These are phyloP conservation scores for Pasiphila rectangulata DNA, from an alignment of 2,888 invertebrate species.

Conservation along the genomic window DNA sequence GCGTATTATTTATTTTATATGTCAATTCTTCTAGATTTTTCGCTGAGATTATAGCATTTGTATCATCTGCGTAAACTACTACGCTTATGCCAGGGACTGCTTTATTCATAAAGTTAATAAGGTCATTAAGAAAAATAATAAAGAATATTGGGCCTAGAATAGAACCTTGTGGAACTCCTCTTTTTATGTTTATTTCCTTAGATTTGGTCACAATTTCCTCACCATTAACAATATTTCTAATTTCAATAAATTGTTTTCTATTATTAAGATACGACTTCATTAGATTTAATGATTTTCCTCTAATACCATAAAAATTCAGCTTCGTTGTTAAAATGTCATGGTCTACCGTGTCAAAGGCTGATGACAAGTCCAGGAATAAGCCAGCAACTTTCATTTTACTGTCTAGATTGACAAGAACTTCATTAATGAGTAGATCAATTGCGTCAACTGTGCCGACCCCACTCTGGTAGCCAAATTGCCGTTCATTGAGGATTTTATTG, in stretches of 20 bases:
- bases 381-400: conserved; percentile 1
- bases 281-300: not conserved
- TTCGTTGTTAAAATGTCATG: not conserved
- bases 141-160: not conserved
- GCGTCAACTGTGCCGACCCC: not conserved
- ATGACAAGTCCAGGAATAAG: conserved; percentile 1
- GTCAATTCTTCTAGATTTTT: not conserved
- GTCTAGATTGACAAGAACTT: not conserved
- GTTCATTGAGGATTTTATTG: not conserved
- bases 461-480: conserved; percentile 1
- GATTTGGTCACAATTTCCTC: not conserved
- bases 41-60: not conserved
- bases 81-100: not conserved
- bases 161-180: conserved; percentile 4
- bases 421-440: not conserved
- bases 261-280: conserved; percentile 1
- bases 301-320: not conserved
- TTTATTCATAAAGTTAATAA: not conserved
- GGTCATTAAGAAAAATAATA: conserved; percentile 1
- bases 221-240: not conserved
- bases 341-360: too few relatives aligned
- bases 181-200: not conserved
- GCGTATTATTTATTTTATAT: not conserved
- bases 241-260: conserved; percentile 2
- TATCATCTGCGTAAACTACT: too few relatives aligned